These are phyloP conservation scores for Coracias cyanogaster DNA, from an alignment of 2,797 vertebrate species.

Conservation along the genomic window DNA sequence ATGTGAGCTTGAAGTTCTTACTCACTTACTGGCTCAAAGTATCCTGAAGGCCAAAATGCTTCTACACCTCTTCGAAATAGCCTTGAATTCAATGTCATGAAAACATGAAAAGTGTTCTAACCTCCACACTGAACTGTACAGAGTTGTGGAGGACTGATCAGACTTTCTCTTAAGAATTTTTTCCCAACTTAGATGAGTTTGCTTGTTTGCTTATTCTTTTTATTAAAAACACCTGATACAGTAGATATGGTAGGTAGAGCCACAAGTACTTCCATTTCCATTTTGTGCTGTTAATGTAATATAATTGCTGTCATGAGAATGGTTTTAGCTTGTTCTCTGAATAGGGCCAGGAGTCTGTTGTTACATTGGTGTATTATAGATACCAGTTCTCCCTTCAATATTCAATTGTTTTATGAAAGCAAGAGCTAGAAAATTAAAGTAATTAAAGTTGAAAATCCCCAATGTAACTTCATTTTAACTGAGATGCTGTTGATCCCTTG, in stretches of 20 bases:
- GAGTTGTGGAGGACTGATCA: neutral
- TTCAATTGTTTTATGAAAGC: neutral
- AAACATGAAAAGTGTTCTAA: neutral
- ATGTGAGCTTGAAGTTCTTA: neutral
- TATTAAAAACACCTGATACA: neutral
- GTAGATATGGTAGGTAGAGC: neutral
- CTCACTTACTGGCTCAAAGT: neutral
- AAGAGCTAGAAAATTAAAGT: neutral
- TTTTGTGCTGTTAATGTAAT: neutral
- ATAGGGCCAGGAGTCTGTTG: neutral
- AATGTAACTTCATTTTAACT: neutral
- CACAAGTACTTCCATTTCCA: neutral
- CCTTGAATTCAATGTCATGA: neutral
- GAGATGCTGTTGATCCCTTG: neutral
- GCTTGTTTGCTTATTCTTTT: neutral
- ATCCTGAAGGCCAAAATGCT: neutral
- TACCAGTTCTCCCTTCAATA: neutral
- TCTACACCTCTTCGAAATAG: neutral
- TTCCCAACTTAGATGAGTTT: neutral
- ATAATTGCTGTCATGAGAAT: neutral
- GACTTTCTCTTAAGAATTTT: neutral
- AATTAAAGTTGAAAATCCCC: neutral
- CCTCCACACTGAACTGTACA: neutral
- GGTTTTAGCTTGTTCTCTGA: neutral
- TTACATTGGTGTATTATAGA: neutral